Conservation (phyloP, 1,140 invertebrate genomes). For the Drosophila triauraria region DNA sequence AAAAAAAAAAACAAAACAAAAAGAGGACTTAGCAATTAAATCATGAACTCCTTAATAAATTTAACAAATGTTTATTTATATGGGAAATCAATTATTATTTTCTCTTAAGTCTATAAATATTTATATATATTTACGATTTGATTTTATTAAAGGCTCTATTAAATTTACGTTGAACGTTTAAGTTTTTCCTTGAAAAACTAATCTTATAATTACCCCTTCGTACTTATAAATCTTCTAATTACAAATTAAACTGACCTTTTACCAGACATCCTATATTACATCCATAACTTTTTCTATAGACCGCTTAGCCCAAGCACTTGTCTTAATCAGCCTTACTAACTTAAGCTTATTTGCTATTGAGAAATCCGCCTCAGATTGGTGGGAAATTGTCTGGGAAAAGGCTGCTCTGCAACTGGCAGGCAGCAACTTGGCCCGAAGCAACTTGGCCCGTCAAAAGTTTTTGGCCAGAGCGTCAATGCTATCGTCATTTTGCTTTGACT, state of each 20-base stretch:
- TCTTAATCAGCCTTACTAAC: conserved; percentile 20
- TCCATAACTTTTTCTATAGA: background rate
- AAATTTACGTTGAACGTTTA: too few relatives aligned
- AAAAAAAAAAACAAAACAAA: too few relatives aligned
- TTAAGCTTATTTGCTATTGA: conserved; percentile 25
- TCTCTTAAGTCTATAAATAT: too few relatives aligned
- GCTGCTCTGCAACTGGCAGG: conserved; percentile 54
- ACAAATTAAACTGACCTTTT: background rate
- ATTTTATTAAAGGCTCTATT: too few relatives aligned
- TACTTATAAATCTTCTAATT: background rate
- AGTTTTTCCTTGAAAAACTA: too few relatives aligned
- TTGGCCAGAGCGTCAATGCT: conserved; percentile 50
- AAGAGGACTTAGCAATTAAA: too few relatives aligned
- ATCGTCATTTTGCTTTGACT: conserved; percentile 57
- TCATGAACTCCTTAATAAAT: too few relatives aligned
- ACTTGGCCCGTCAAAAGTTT: conserved; percentile 71
- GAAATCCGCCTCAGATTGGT: conserved; percentile 6
- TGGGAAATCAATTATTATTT: too few relatives aligned
- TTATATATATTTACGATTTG: too few relatives aligned
- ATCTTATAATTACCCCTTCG: too few relatives aligned
- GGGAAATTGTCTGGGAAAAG: conserved; percentile 33
- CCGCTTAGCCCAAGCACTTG: background rate
- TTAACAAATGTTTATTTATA: too few relatives aligned
- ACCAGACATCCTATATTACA: too few relatives aligned
- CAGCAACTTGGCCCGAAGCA: conserved; percentile 52